These are phyloP conservation scores for Sebastes iracundus DNA, from an alignment of 2,797 vertebrate species.

Conservation along the genomic window DNA sequence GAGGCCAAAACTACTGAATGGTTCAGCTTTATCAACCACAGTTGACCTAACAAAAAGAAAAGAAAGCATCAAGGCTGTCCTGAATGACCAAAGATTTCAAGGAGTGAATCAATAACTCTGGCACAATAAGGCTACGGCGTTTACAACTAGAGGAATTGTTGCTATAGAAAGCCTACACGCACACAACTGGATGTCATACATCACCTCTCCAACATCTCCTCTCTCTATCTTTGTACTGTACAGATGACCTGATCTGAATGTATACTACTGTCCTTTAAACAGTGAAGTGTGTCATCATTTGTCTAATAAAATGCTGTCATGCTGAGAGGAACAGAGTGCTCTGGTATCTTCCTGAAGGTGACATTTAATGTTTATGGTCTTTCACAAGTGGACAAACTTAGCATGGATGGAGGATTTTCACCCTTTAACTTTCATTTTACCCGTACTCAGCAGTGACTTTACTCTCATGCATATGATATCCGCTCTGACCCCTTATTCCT, in stretches of 20 bases:
- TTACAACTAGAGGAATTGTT: slow-evolving; percentile 25
- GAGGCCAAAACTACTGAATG: slow-evolving; percentile 48
- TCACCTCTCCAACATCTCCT: slow-evolving; percentile 48
- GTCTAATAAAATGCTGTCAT: slow-evolving; percentile 79
- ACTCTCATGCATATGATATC: background rate
- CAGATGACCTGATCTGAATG: slow-evolving; percentile 82
- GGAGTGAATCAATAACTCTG: slow-evolving; percentile 26
- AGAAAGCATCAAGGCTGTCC: slow-evolving; percentile 7
- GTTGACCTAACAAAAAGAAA: background rate
- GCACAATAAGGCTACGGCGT: slow-evolving; percentile 20
- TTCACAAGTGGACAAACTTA: slow-evolving; percentile 1
- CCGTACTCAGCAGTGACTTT: background rate
- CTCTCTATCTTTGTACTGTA: slow-evolving; percentile 74
- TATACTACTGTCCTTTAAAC: slow-evolving; percentile 78
- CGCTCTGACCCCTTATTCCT: background rate
- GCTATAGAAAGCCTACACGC: slow-evolving; percentile 8
- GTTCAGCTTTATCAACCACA: slow-evolving; percentile 14
- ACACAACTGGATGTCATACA: slow-evolving; percentile 55
- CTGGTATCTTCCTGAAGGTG: slow-evolving; percentile 33
- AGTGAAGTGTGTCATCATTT: slow-evolving; percentile 79
- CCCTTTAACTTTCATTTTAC: background rate
- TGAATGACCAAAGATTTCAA: slow-evolving; percentile 61
- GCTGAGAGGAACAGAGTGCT: slow-evolving; percentile 37
- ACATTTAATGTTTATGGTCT: background rate
- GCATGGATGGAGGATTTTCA: background rate